phyloP scores from a whole-genome alignment of 2,888 invertebrate genomes.

The Nysson spinosus region DNA sequence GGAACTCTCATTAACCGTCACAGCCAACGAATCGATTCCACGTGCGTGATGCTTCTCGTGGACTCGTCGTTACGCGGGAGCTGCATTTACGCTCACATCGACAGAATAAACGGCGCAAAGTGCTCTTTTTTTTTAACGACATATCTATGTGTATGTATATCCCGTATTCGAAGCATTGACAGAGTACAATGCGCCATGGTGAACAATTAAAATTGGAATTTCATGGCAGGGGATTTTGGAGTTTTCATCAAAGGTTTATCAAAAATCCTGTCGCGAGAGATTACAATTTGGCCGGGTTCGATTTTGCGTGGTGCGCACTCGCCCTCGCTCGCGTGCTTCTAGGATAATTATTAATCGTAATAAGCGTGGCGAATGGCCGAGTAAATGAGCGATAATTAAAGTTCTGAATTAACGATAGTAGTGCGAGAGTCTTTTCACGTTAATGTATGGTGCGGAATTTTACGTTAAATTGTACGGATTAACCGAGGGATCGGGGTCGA shows the following conservation, averaged over 20 bases:
- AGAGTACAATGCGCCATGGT: not conserved
- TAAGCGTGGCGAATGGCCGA: not conserved
- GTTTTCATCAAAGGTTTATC: constrained; percentile 15
- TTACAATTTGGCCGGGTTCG: constrained; percentile 6
- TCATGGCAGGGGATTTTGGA: not conserved
- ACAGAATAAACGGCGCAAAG: not conserved
- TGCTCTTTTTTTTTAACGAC: not conserved
- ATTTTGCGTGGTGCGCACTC: no score
- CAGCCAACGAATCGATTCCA: not conserved
- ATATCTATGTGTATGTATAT: no score
- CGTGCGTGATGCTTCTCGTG: not conserved
- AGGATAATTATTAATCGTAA: not conserved
- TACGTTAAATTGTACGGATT: no score
- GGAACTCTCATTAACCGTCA: constrained; percentile 25
- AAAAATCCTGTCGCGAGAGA: constrained; percentile 14
- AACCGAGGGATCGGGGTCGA: no score
- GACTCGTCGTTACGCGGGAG: not conserved
- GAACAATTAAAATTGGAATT: constrained; percentile 17
- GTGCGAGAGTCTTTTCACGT: no score
- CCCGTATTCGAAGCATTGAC: not conserved
- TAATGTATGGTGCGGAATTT: no score
- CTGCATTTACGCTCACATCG: no score
- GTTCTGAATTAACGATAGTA: not conserved
- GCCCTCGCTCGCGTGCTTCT: not conserved
- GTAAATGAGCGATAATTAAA: not conserved